Conservation (phyloP, 2,113 vertebrate species). For the Oxyura jamaicensis region DNA sequence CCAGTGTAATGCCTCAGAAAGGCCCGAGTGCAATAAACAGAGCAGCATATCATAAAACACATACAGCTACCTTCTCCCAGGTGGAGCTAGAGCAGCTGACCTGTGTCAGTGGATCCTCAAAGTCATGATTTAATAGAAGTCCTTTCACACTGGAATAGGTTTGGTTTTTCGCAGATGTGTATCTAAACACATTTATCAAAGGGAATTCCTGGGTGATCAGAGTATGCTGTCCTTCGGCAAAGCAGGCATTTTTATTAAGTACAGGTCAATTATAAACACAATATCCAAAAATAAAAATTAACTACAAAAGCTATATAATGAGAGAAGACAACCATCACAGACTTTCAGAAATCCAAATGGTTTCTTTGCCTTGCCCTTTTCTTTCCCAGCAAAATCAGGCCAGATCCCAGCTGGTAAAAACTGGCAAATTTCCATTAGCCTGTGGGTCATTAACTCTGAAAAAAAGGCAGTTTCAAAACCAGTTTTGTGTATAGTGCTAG, state of each 20-base stretch:
- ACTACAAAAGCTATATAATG: neutral
- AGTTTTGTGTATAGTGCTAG: conserved; percentile 52
- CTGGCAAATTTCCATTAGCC: conserved; percentile 64
- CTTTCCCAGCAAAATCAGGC: conserved; percentile 63
- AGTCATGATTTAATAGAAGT: neutral
- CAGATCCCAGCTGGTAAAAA: conserved; percentile 65
- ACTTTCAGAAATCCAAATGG: conserved; percentile 29
- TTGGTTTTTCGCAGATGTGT: neutral
- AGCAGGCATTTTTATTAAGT: neutral
- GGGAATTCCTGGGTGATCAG: neutral
- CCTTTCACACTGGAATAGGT: neutral
- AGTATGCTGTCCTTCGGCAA: neutral
- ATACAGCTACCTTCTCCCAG: neutral
- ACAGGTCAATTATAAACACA: neutral
- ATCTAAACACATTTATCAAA: neutral
- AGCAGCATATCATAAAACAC: neutral
- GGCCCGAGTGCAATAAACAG: neutral
- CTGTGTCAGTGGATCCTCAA: neutral
- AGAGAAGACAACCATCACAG: conserved; percentile 12
- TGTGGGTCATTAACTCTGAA: conserved; percentile 66
- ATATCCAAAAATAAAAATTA: neutral
- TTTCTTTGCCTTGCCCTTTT: conserved; percentile 41
- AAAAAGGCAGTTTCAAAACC: conserved; percentile 65
- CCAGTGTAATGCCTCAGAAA: neutral
- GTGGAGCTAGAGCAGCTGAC: conserved; percentile 12